Base-by-base conservation (phyloP, 1,140 invertebrate species). In the Drosophila takahashii region DNA sequence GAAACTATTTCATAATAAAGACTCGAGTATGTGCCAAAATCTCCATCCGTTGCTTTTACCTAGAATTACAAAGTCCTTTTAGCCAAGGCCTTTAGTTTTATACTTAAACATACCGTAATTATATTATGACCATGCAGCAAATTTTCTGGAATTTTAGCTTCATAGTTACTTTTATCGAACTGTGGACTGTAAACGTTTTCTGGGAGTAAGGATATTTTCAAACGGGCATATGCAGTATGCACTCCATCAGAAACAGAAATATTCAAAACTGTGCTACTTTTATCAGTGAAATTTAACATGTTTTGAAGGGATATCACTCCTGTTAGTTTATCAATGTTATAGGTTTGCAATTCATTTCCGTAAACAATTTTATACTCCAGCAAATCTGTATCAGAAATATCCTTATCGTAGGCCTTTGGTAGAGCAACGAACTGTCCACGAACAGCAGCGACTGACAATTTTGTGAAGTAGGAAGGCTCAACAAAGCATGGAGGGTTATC, bases 231-330 rank as follows among this genome's bases (percentile, higher is more conserved):
- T 47, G 95, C 96, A 3, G 96, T 97, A 92, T 98, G 97, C 9
- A 98, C 96, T 4, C 97, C 97, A 93, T 99, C 98, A 34, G 97
- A 97, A 15, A 97, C 97, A 1, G 96, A 97, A 15, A 99, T 95
- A 92, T 98, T 98, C 7, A 98, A 92, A 73, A 95, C 93, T 70
- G 95, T 95, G 67, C 93, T 92, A 77, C 92, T 93, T 73, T 92
- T 84, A 22, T 94, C 93, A n/a, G 93, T 92, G 45, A 95, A 94
- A 70, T 94, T 94, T 41, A 95, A 93, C 47, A 95, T 93, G 75
- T 94, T 95, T 34, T 94, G 93, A 27, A 96, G 72, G 6, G 92
- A 93, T 32, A 96, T 94, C 11, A 95, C 92, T 15, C 94, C 95
- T 48, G 95, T 95, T 8, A 93, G 92, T 9, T 94, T 93, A 90